Base-by-base conservation (phyloP, 2,113 vertebrate species). In the Abramis brama region DNA sequence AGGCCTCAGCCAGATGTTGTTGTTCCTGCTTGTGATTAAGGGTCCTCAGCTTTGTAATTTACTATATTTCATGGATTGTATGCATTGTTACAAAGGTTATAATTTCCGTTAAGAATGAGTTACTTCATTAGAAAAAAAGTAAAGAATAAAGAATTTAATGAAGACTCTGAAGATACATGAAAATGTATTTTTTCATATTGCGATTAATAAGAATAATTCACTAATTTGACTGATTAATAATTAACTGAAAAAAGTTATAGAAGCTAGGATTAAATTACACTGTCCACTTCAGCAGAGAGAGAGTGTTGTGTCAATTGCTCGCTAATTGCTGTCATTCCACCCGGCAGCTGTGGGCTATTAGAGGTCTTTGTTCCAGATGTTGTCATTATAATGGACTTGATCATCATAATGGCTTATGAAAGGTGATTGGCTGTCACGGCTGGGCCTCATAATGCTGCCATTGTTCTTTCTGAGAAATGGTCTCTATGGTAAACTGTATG, bases 301-400 rank as follows among this genome's bases (percentile, higher is more conserved):
- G 60, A 50, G 60, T 70, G 12, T 55, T 21, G 27, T 82, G 78
- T 86, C 52, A 75, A 62, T 33, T 55, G 64, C 77, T 60, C 12
- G 25, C 25, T 86, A 86, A 86, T 80, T 59, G 78, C 84, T 82
- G 77, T 90, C 90, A 91, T 90, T 93, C 91, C 91, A 87, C 87
- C 87, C 89, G 92, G 90, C 94, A 95, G 93, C 94, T 95, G 93
- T 94, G 93, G 92, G 92, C 92, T 93, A 93, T 95, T 94, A 94
- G 91, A 66, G 83, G 60, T 88, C 91, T 94, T 94, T 94, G 92
- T 95, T 93, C 94, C 94, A 95, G 94, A 93, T 94, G 92, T 94
- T 95, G 91, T 94, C 92, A 93, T 94, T 93, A 93, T 88, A 93
- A 92, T 91, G 79, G 90, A 89, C 93, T 94, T 94, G 92, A 94